These are phyloP conservation scores for Trachemys scripta DNA, from an alignment of 2,113 vertebrate species.

Conservation along the genomic window DNA sequence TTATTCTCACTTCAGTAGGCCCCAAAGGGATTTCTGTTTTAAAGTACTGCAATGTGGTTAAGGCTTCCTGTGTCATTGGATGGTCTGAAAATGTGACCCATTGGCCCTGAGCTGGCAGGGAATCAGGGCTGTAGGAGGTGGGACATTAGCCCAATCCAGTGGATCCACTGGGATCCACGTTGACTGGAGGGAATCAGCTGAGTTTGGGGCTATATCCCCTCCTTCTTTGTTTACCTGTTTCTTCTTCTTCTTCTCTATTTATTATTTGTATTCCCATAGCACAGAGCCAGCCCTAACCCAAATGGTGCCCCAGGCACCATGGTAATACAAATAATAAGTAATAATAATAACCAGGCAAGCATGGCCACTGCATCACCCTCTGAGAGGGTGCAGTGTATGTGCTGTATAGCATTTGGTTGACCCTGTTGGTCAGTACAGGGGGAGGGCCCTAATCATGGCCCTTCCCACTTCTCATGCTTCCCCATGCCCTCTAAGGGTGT, in stretches of 20 bases:
- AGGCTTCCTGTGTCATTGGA: neutral
- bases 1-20: neutral
- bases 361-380: neutral
- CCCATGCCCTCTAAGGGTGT: neutral
- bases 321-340: neutral
- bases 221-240: neutral
- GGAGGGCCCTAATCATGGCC: neutral
- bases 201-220: neutral
- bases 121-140: rapidly evolving
- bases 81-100: neutral
- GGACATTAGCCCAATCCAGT: neutral
- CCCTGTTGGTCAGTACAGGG: neutral
- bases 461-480: neutral
- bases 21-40: neutral
- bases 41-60: neutral
- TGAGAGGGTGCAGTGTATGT: neutral
- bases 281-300: too few relatives aligned
- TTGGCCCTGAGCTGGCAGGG: neutral
- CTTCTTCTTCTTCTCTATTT: neutral
- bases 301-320: neutral
- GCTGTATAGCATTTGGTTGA: neutral
- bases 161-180: neutral
- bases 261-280: neutral
- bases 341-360: neutral
- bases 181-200: neutral